Evolutionary conservation across 1,140 invertebrate genomes (phyloP), one percentile per base, ranked within the genome.

Genomic region (Saccostrea glomerata): DNA sequence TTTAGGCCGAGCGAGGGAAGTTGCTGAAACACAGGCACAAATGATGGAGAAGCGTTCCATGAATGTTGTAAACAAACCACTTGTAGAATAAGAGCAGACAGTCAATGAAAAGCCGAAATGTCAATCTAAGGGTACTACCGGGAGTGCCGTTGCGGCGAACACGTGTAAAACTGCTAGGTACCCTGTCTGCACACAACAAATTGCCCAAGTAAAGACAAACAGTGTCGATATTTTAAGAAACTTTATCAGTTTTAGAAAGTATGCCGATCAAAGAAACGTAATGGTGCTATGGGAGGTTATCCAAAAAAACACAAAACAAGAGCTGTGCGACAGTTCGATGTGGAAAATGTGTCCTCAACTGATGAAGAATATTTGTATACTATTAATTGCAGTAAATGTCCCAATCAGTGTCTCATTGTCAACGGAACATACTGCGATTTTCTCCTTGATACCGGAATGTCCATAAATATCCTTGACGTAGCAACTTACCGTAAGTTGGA

Each of bases 131-230:
- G 13, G 13, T 36, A 83, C 15, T 2, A n/a, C 17, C 15, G 12
- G 40, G 1, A 36, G n/a, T 83, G 13, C 30, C n/a, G n/a, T n/a
- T 47, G 40, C 82, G 47, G 20, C n/a, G 25, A 58, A 12, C 25
- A 47, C 30, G 30, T 86, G 85, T 77, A 36, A 17, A 82, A 87
- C 73, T 87, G 70, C 36, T 40, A 73, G 5, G 86, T 70, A 58
- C 70, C 25, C 0, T 87, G 30, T 54, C 70, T 55, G 15, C 70
- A 87, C n/a, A 13, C 3, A 25, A 36, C 7, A 9, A 17, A 20
- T 23, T 86, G 85, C 54, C 85, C 63, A 15, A 66, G 63, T 55
- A 86, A 86, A 77, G 63, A 66, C 15, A 47, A 86, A 20, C 36
- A 36, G n/a, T 83, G 47, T n/a, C 4, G 5, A 13, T 4, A 83